Percentiles rank a stretch among this genome's conserved stretches.
These are phyloP conservation scores for Magallana nippona DNA, from an alignment of 2,888 invertebrate genomes.

Conservation along the genomic window DNA sequence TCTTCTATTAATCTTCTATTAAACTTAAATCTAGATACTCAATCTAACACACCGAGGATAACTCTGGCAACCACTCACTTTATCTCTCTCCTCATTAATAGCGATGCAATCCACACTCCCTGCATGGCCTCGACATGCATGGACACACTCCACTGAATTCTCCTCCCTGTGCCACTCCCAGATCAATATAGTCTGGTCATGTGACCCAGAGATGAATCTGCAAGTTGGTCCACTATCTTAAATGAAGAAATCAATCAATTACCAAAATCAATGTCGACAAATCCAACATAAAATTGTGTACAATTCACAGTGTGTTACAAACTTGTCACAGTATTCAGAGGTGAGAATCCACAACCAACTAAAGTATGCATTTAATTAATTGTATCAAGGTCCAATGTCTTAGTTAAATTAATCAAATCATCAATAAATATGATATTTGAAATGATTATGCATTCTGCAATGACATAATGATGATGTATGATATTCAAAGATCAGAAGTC, in stretches of 20 bases:
- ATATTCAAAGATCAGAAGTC: too few species aligned
- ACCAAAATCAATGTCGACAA: not conserved
- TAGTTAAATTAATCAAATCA: too few species aligned
- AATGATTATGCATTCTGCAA: too few species aligned
- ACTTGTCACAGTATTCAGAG: not conserved
- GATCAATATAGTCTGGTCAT: slow-evolving; percentile 93
- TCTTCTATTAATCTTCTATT: too few species aligned
- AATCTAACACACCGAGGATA: not conserved
- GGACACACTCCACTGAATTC: slow-evolving; percentile 87
- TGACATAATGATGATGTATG: too few species aligned
- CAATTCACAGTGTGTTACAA: not conserved
- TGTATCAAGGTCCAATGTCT: too few species aligned
- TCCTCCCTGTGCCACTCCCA: slow-evolving; percentile 85
- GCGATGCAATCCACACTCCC: slow-evolving; percentile 93
- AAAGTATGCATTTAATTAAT: too few species aligned
- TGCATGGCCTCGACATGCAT: slow-evolving; percentile 93
- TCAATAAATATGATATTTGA: too few species aligned
- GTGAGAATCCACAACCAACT: too few species aligned
- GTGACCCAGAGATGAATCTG: slow-evolving; percentile 85
- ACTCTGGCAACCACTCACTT: slow-evolving; percentile 61
- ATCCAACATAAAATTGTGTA: not conserved
- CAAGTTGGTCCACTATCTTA: slow-evolving; percentile 49
- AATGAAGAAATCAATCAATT: not conserved
- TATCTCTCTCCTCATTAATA: slow-evolving; percentile 84
- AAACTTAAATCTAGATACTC: too few species aligned